phyloP scores from a whole-genome alignment of 2,113 vertebrate genomes.

The Macroglossus sobrinus region DNA sequence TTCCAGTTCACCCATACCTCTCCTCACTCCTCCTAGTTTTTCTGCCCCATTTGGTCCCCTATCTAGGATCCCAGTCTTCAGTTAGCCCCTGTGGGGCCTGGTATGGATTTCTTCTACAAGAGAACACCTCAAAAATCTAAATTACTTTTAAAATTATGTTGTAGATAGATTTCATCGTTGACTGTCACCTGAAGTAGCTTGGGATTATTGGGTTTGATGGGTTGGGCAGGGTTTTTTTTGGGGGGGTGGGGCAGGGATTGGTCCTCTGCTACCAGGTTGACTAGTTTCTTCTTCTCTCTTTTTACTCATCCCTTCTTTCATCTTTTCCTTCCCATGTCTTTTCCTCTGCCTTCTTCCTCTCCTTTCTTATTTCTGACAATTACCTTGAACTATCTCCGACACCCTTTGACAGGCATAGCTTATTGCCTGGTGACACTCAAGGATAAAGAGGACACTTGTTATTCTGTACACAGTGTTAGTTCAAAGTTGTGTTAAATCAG shows the following conservation, averaged over 20 bases:
- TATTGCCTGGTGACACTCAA: slow-evolving; percentile 3
- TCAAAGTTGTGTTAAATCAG: background rate
- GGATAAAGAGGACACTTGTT: background rate
- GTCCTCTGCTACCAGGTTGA: background rate
- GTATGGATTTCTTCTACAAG: background rate
- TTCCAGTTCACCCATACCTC: background rate
- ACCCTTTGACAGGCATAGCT: background rate
- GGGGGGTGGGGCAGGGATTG: too few species aligned
- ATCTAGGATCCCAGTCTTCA: background rate
- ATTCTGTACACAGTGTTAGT: background rate
- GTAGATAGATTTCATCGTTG: background rate
- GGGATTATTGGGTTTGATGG: background rate
- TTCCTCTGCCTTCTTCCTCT: background rate
- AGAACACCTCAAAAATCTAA: background rate
- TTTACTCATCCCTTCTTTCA: background rate
- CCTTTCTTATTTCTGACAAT: background rate
- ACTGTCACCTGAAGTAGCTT: background rate
- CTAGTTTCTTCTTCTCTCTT: background rate
- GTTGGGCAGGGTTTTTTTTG: background rate
- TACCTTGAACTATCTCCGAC: background rate
- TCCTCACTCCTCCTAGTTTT: background rate
- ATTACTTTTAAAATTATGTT: background rate
- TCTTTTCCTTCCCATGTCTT: background rate
- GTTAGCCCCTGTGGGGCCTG: background rate
- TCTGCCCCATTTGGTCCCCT: background rate